Percentiles rank a stretch among this genome's conserved stretches.
Evolutionary conservation across 2,113 vertebrate genomes (phyloP).

Genomic region (Psittacus erithacus): DNA sequence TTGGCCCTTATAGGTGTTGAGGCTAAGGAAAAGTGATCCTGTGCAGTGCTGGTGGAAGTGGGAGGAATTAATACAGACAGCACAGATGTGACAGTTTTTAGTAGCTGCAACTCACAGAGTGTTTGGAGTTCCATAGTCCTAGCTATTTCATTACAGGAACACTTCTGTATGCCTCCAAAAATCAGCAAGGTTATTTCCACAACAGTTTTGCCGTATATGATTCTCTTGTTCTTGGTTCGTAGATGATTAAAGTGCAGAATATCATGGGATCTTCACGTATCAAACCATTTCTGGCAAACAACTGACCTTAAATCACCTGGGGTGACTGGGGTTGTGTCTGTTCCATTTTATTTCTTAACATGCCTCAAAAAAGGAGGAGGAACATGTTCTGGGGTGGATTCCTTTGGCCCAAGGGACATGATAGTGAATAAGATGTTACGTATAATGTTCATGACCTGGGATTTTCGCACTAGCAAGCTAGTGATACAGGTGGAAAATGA

Average conservation of each 20-base stretch:
- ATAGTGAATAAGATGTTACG: not conserved
- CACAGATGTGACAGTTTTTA: not conserved
- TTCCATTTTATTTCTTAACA: not conserved
- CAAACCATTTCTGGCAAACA: not conserved
- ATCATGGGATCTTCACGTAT: accelerated
- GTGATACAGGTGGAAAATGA: not conserved
- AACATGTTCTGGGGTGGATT: not conserved
- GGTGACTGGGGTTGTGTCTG: not conserved
- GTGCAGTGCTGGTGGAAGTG: not conserved
- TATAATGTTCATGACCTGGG: not conserved
- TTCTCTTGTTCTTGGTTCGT: not conserved
- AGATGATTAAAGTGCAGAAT: not conserved
- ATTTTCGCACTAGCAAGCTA: not conserved
- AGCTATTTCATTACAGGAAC: not conserved
- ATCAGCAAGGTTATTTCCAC: not conserved
- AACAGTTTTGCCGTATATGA: not conserved
- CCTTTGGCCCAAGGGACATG: not conserved
- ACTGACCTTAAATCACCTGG: not conserved
- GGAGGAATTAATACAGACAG: not conserved
- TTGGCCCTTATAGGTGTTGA: not conserved
- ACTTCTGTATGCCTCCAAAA: not conserved
- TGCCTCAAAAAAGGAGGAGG: not conserved
- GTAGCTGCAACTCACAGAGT: not conserved
- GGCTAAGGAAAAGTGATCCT: not conserved
- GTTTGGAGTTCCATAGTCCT: not conserved